Evolutionary conservation across 2,797 vertebrate genomes (phyloP), one percentile per base, ranked within the genome.

Genomic region (Sphaeramia orbicularis): DNA sequence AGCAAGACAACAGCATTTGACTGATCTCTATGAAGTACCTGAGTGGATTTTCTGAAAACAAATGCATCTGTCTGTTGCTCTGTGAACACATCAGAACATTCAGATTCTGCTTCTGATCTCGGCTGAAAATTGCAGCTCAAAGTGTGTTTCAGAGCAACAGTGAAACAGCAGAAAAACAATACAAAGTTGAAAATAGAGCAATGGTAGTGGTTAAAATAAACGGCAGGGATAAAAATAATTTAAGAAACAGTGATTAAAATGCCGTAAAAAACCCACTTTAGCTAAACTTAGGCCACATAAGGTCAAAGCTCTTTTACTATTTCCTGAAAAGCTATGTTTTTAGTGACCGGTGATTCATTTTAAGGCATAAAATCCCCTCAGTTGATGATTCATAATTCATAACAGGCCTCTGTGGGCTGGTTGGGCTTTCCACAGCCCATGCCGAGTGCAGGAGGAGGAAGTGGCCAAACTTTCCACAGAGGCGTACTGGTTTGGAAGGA

Each of bases 401-500:
- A 63, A 10, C 59, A 78, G 80, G 71, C 66, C 51, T 79, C 70
- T 83, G 80, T 42, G 78, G 84, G 77, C 62, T 75, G 87, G 8
- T 11, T 61, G 80, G 74, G 76, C 72, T 86, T 78, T 83, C 62
- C 78, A 55, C 21, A 30, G 73, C 79, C 51, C 40, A 24, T 38
- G 71, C 55, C 51, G 77, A 58, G 65, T 21, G 59, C 66, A 73
- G 47, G 66, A 56, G 54, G 80, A 82, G 78, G 88, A 88, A 88
- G 83, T 79, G 81, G 86, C 72, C 79, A 86, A 88, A 88, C 77
- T 73, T 83, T 77, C 74, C 81, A 73, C 70, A 71, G 64, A 81
- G 85, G 80, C 80, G 32, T 76, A 74, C 66, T 70, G 86, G 81
- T 81, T 87, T 76, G 65, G 67, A 41, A 83, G 79, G 37, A 75